Base-by-base conservation (phyloP, 2,797 vertebrate species). In the Fratercula arctica region DNA sequence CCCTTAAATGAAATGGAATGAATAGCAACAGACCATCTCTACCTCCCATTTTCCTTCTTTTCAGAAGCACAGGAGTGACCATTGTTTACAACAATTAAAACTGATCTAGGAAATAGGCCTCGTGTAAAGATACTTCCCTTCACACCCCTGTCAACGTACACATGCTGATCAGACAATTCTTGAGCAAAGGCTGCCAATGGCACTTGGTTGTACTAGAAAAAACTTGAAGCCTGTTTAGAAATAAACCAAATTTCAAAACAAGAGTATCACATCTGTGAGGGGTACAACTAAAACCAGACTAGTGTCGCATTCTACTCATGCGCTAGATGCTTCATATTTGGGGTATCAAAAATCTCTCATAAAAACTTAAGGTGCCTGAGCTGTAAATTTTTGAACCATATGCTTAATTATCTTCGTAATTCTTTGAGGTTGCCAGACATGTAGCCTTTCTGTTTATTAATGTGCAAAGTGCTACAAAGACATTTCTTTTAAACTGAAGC, bases 391-490 rank as follows among this genome's bases (percentile, higher is more conserved):
- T n/a, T 41, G 45, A 57, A 31, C 10, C 6, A 3, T 23, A 2
- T 3, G 20, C 9, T 51, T 25, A 4, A 43, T 6, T 15, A 16
- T 8, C 12, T 37, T 35, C 21, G 1, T 4, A 33, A n/a, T 5
- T 29, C 19, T 28, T 66, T 31, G 43, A 69, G 72, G 23, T 6
- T 66, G 33, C 59, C 4, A 6, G 8, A 39, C 8, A 1, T 6
- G 57, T 10, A 78, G 13, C 21, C 26, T 46, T 26, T 11, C 43
- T 54, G 33, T 11, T 57, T 6, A 7, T 33, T n/a, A 26, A 33
- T 3, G 28, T 45, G 45, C 68, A 20, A 57, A 85, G 31, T 26
- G 39, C 73, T 64, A 35, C 17, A 64, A 31, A 57, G 66, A 61
- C 23, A 14, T 2, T 63, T 28, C 46, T 48, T 57, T 9, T 5